These are phyloP conservation scores for Melanaphis sacchari DNA, from an alignment of 1,140 invertebrate genomes.

Conservation along the genomic window DNA sequence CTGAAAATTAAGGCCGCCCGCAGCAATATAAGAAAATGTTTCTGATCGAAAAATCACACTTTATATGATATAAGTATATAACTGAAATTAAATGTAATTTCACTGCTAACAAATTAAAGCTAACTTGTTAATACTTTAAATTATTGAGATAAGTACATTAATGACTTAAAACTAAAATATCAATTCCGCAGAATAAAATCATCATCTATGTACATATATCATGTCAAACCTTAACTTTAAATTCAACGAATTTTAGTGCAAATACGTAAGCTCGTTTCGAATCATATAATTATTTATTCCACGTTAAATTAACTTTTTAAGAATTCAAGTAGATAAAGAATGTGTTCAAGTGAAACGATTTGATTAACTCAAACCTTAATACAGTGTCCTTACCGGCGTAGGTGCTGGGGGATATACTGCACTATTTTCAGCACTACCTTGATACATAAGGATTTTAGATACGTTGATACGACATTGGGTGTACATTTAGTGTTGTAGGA, in stretches of 20 bases:
- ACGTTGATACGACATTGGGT: neutral
- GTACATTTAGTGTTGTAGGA: constrained; percentile 25
- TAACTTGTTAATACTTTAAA: neutral
- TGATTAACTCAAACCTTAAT: constrained; percentile 29
- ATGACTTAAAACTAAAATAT: neutral
- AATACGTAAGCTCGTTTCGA: neutral
- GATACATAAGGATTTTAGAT: constrained; percentile 27
- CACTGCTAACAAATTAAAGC: neutral
- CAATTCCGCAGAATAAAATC: neutral
- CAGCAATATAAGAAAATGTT: neutral
- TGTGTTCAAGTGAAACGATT: constrained; percentile 29
- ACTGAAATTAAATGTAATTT: neutral
- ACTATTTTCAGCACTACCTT: neutral
- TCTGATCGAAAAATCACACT: neutral
- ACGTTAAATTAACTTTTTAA: constrained; percentile 5
- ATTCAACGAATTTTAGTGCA: neutral
- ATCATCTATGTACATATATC: neutral
- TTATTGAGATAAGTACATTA: neutral
- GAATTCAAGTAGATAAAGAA: neutral
- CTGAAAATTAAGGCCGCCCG: neutral
- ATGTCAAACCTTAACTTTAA: neutral
- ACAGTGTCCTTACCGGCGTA: neutral
- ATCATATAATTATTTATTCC: neutral
- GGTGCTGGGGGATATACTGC: too few relatives aligned
- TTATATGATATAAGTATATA: too few relatives aligned